Evolutionary conservation across 2,888 invertebrate genomes (phyloP), one percentile per base, ranked within the genome.

Genomic region (Microctonus brassicae): DNA sequence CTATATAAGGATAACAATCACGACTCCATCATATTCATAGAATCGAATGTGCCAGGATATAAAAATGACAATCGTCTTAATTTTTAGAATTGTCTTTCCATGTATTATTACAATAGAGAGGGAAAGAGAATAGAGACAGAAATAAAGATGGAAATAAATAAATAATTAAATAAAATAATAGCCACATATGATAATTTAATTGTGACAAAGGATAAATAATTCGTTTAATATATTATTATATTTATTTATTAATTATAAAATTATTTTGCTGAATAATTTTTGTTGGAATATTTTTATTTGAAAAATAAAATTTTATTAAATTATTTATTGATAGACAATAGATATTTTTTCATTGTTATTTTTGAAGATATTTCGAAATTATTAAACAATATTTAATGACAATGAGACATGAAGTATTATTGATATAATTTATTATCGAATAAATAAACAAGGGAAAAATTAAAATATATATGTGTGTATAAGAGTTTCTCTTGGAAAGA

Each of bases 21-120:
- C 62, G 33, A 64, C 29, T 52, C 63, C 52, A 34, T 24, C 5
- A 47, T 52, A 64, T 64, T 64, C 63, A 47, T 42, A 52, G 63
- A 64, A 64, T 62, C 62, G 62, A 62, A 62, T 64, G 33, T 11
- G 34, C 33, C 29, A 17, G 0, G 3, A 33, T 10, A 52, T 29
- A 26, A 29, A 64, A 52, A 11, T 64, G 63, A 64, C 63, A 64
- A 9, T 64, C 63, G 52, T 33, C 26, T 26, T 52, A 7, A n/a
- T 39, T 39, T 24, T 17, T n/a, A n/a, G 47, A 47, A 47, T 47
- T n/a, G 47, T 17, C 4, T 17, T n/a, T 39, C 13, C 17, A 4
- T 47, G 3, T 47, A 17, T 7, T 17, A 17, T 17, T 47, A 47
- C 17, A n/a, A 17, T 47, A n/a, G 17, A 47, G n/a, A 47, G 1